Conservation (phyloP, 2,888 invertebrate species). For the Zeuzera pyrina region DNA sequence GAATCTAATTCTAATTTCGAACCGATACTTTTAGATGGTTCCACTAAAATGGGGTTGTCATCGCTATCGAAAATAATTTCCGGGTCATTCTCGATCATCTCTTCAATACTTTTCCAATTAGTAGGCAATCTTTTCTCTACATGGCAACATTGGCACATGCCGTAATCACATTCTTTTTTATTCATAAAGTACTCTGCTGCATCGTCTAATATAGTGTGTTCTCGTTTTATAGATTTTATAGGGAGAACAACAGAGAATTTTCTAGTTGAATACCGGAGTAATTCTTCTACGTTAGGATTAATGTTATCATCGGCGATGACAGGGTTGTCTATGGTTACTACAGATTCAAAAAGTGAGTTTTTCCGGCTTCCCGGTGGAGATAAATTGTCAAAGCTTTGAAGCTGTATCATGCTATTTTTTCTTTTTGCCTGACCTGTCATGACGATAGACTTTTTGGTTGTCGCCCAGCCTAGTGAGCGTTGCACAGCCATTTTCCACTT, state of each 20-base stretch:
- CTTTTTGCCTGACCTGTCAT: slow-evolving; percentile 82
- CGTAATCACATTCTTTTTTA: slow-evolving; percentile 61
- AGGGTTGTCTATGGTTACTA: neutral
- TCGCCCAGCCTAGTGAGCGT: slow-evolving; percentile 91
- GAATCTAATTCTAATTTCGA: slow-evolving; percentile 9
- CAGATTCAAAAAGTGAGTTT: slow-evolving; percentile 13
- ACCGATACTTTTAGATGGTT: slow-evolving; percentile 26
- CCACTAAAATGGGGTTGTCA: slow-evolving; percentile 51
- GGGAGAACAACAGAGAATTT: slow-evolving; percentile 50
- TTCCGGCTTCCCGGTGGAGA: slow-evolving; percentile 16
- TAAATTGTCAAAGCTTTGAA: slow-evolving; percentile 26
- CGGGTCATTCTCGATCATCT: slow-evolving; percentile 63
- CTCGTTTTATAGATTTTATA: slow-evolving; percentile 26
- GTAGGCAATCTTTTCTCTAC: slow-evolving; percentile 35
- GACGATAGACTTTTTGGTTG: slow-evolving; percentile 78
- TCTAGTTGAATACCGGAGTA: slow-evolving; percentile 46
- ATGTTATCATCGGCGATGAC: slow-evolving; percentile 16
- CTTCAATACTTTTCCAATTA: slow-evolving; percentile 57
- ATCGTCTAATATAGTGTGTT: slow-evolving; percentile 55
- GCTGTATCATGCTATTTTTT: slow-evolving; percentile 38
- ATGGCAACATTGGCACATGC: slow-evolving; percentile 51
- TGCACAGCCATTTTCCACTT: slow-evolving; percentile 98
- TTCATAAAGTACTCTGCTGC: slow-evolving; percentile 44
- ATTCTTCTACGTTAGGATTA: slow-evolving; percentile 40
- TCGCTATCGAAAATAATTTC: slow-evolving; percentile 63